phyloP scores from a whole-genome alignment of 1,140 invertebrate species.

The Tetraneura akinire region DNA sequence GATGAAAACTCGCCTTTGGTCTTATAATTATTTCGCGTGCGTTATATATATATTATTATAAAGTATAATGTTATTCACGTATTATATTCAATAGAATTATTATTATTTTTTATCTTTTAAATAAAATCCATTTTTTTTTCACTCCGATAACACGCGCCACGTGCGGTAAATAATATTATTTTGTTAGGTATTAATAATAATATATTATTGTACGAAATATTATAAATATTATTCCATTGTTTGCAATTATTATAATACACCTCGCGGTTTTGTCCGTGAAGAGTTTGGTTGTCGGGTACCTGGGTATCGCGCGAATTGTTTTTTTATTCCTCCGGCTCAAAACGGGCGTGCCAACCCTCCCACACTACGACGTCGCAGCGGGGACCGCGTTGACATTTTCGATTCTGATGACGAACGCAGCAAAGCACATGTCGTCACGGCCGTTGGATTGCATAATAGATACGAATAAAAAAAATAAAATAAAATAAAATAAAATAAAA shows the following conservation, averaged over 20 bases:
- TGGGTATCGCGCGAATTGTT: background rate
- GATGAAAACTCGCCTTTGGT: background rate
- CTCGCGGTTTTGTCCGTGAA: background rate
- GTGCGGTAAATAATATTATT: too few relatives aligned
- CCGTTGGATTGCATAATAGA: constrained; percentile 36
- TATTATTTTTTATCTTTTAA: background rate
- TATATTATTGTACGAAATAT: too few relatives aligned
- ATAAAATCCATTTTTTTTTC: background rate
- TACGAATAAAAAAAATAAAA: constrained; percentile 27
- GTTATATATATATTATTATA: too few relatives aligned
- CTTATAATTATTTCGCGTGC: background rate
- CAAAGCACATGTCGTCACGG: constrained; percentile 49
- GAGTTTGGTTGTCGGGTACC: background rate
- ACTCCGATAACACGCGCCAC: background rate
- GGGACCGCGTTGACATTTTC: constrained; percentile 45
- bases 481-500: too few relatives aligned
- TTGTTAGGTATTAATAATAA: too few relatives aligned
- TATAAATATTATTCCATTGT: background rate
- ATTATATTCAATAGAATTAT: too few relatives aligned
- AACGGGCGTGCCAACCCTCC: background rate
- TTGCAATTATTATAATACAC: too few relatives aligned
- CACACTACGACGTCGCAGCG: background rate
- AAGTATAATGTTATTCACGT: too few relatives aligned
- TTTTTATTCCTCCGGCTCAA: background rate
- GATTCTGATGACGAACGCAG: constrained; percentile 28